phyloP scores from a whole-genome alignment of 2,888 invertebrate species.

The Tuta absoluta region DNA sequence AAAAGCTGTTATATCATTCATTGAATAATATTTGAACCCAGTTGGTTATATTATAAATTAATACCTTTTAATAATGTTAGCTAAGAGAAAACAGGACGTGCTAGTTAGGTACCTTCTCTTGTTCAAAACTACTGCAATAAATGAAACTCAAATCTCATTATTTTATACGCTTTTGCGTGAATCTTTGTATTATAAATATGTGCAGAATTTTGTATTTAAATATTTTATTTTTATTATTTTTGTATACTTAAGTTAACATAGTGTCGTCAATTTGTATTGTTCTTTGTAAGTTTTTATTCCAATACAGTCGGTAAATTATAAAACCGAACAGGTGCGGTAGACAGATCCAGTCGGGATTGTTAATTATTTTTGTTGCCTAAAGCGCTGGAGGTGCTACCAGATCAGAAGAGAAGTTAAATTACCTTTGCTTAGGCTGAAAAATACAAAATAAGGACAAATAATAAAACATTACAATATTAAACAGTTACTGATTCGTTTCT shows the following conservation, averaged over 20 bases:
- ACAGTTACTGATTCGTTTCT: not conserved
- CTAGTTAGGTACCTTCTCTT: slow-evolving; percentile 4
- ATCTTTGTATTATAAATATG: not conserved
- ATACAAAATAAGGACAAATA: not conserved
- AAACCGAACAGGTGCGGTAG: no score
- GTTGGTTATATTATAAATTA: not conserved
- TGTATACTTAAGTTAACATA: not conserved
- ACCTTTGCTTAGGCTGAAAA: no score
- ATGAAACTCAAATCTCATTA: slow-evolving; percentile 11
- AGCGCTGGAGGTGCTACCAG: no score
- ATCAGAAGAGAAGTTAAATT: no score
- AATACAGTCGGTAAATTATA: no score
- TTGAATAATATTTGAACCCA: not conserved
- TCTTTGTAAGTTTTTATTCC: no score
- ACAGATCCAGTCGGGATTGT: no score
- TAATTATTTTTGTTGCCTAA: no score
- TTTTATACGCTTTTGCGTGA: slow-evolving; percentile 9
- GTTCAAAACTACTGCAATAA: not conserved
- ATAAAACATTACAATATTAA: slow-evolving; percentile 1
- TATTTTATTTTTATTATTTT: not conserved
- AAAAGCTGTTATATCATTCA: not conserved
- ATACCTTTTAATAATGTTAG: no score
- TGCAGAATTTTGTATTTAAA: not conserved
- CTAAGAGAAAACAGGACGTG: not conserved
- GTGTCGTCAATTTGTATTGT: no score